A percentile compares a stretch with the other conserved stretches of the same genome.
Conservation (phyloP, 2,113 vertebrate genomes). For the Camelus dromedarius region DNA sequence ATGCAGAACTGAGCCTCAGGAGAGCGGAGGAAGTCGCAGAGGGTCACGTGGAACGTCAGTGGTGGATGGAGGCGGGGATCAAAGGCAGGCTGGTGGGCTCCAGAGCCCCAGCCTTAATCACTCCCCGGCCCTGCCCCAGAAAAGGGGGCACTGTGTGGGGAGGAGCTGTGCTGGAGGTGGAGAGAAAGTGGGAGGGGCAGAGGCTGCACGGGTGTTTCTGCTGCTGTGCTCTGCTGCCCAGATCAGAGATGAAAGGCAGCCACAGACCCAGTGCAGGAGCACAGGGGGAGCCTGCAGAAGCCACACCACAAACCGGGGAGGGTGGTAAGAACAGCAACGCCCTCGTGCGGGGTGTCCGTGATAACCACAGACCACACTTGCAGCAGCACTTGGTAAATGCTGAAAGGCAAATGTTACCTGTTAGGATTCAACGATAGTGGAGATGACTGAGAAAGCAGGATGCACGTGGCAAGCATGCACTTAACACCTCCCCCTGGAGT, state of each 20-base stretch:
- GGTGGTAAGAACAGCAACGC: neutral
- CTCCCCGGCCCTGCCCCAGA: neutral
- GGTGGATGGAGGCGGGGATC: neutral
- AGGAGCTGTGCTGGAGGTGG: no score
- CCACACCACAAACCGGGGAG: neutral
- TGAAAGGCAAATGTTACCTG: neutral
- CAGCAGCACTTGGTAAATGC: neutral
- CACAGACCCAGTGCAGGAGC: accelerated
- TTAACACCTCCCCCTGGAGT: neutral
- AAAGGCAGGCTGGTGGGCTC: neutral
- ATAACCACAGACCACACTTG: no score
- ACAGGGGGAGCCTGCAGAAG: neutral
- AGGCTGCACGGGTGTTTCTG: accelerated
- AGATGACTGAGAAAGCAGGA: neutral
- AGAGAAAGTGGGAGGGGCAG: neutral
- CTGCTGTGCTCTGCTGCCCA: accelerated
- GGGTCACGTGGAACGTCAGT: neutral
- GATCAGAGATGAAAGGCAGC: neutral
- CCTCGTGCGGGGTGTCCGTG: neutral
- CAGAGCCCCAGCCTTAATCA: neutral
- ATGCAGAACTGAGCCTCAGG: neutral
- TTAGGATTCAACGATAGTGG: neutral
- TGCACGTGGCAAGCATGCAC: neutral
- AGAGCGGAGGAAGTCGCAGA: neutral
- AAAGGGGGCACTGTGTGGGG: neutral